These are phyloP conservation scores for Brenthis daphne DNA, from an alignment of 2,888 invertebrate genomes.

Conservation along the genomic window DNA sequence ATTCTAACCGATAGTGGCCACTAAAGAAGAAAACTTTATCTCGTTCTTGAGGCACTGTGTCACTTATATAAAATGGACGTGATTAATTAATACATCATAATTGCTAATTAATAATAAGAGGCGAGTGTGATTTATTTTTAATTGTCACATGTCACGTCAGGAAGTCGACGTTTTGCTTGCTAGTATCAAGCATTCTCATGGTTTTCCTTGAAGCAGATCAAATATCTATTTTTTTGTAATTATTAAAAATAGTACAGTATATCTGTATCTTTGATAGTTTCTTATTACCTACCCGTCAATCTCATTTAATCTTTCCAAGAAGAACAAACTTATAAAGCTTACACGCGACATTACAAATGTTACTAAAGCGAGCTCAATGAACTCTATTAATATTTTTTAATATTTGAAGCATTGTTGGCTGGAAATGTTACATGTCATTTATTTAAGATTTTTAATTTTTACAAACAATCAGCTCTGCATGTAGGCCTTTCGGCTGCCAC, in stretches of 20 bases:
- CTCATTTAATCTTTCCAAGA: not conserved
- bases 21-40: slow-evolving; percentile 9
- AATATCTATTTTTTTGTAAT: not conserved
- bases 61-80: not conserved
- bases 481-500: too few relatives aligned
- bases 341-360: not conserved
- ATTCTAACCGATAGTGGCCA: not conserved
- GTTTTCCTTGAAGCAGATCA: not conserved
- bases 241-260: not conserved
- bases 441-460: too few relatives aligned
- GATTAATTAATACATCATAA: slow-evolving; percentile 6
- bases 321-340: slow-evolving; percentile 1
- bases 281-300: not conserved
- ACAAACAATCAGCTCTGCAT: too few relatives aligned
- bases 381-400: too few relatives aligned
- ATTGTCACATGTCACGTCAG: slow-evolving; percentile 12
- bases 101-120: slow-evolving; percentile 22
- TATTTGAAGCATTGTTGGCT: too few relatives aligned
- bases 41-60: not conserved
- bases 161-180: slow-evolving; percentile 8
- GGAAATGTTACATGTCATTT: too few relatives aligned
- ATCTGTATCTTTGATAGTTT: not conserved
- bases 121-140: slow-evolving; percentile 10
- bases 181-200: not conserved
- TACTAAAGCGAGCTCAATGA: too few relatives aligned